Evolutionary conservation across 2,888 invertebrate species (phyloP), one percentile per base, ranked within the genome.

Genomic region (Rhorus exstirpatorius): DNA sequence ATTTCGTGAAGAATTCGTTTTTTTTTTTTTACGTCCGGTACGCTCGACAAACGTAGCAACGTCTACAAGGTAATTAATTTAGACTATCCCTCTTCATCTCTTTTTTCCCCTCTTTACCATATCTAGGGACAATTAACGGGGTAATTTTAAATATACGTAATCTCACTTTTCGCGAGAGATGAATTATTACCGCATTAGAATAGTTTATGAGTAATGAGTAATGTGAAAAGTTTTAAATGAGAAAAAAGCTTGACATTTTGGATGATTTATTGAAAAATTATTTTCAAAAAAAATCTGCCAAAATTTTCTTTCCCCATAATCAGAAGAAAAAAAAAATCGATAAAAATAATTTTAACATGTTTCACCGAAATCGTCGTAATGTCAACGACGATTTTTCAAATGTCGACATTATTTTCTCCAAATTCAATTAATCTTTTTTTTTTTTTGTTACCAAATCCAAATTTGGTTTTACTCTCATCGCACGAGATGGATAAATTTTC

Each of bases 21-120:
- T 17, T 2, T 75, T 17, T n/a, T 44, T 46, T 35, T 31, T 4
- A 19, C 12, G 3, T 14, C 21, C 14, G 44, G 21, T 14, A 75
- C 58, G 46, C 44, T 65, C n/a, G 17, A 44, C 24, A 17, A 44
- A 38, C 31, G 67, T 61, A 44, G 1, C 19, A 19, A 44, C 68
- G 68, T 46, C 60, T 58, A 41, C 17, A 51, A 82, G 81, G 81
- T 82, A 82, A 82, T 78, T 82, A 70, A 49, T 82, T 68, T 49
- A 26, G 7, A 8, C 31, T n/a, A 3, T 55, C 10, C n/a, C 17
- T 19, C 31, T 31, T 31, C 31, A 31, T 38, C 38, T 8, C 46
- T 17, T 38, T n/a, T 10, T 2, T 6, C 8, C 31, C 31, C 10
- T 35, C 44, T 61, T 21, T 1, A 8, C 24, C 49, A 7, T 44